Conservation (phyloP, 2,113 vertebrate genomes). For the Leucoraja erinaceus region DNA sequence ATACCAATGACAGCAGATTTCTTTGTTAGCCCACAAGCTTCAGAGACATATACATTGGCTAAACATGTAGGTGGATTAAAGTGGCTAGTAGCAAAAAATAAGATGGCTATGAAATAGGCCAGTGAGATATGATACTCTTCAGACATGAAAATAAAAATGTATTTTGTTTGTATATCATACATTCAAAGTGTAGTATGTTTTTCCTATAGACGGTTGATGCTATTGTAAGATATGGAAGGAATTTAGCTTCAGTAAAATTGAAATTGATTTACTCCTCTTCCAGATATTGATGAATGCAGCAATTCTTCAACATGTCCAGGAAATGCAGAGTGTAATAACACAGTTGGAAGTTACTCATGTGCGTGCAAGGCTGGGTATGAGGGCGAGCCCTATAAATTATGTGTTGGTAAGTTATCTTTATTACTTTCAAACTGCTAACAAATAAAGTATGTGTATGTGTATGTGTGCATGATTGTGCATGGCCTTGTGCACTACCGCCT, state of each 20-base stretch:
- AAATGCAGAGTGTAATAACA: conserved; percentile 31
- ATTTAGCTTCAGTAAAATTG: not conserved
- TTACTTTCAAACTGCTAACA: not conserved
- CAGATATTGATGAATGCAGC: conserved; percentile 37
- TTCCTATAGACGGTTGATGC: not conserved
- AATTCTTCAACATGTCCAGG: conserved; percentile 21
- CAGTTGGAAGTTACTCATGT: conserved; percentile 26
- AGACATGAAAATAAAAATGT: too few species aligned
- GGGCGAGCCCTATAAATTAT: conserved; percentile 8
- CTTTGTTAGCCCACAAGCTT: not conserved
- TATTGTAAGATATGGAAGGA: not conserved
- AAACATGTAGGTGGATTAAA: not conserved
- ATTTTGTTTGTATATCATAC: not conserved
- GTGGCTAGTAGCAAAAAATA: not conserved
- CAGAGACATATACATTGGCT: not conserved
- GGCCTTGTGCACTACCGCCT: too few species aligned
- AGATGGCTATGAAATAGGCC: not conserved
- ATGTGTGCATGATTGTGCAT: too few species aligned
- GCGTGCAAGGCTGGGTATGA: conserved; percentile 31
- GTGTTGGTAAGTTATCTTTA: not conserved
- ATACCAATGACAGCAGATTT: not conserved
- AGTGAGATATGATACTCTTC: too few species aligned
- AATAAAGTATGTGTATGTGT: not conserved
- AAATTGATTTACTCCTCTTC: not conserved
- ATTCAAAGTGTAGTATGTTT: not conserved